phyloP scores from a whole-genome alignment of 2,797 vertebrate genomes.

The Syngnathus acus region DNA sequence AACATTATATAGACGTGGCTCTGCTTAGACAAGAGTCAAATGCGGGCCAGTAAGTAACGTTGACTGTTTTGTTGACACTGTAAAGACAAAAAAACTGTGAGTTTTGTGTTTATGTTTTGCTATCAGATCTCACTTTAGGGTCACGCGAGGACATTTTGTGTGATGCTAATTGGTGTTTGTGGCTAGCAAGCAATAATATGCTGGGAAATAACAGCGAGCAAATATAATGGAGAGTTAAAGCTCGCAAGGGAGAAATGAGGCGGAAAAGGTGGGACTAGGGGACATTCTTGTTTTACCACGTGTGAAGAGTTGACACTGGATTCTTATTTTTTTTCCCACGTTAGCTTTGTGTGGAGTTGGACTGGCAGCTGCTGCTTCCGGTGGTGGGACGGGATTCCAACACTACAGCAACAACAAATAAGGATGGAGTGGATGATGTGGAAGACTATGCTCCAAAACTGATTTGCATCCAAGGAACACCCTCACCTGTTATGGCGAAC shows the following conservation, averaged over 20 bases:
- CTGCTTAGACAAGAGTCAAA: conserved; percentile 37
- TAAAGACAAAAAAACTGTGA: conserved; percentile 2
- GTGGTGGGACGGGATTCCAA: conserved; percentile 20
- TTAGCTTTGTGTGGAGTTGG: conserved; percentile 16
- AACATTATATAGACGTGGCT: conserved; percentile 22
- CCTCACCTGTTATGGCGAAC: conserved; percentile 64
- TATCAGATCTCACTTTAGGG: neutral
- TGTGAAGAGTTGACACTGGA: conserved; percentile 12
- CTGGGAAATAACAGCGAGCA: conserved; percentile 39
- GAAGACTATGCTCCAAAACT: conserved; percentile 36
- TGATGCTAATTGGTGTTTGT: neutral
- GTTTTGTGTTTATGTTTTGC: neutral
- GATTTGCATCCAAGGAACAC: conserved; percentile 25
- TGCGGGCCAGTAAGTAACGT: conserved; percentile 54
- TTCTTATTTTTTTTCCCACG: conserved; percentile 16
- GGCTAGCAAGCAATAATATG: conserved; percentile 52
- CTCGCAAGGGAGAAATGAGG: conserved; percentile 14
- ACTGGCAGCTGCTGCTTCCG: conserved; percentile 14
- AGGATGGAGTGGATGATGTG: conserved; percentile 19
- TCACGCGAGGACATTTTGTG: neutral
- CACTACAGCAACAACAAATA: conserved; percentile 7
- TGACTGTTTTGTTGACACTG: conserved; percentile 11
- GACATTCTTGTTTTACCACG: neutral
- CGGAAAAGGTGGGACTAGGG: conserved; percentile 24
- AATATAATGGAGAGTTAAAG: conserved; percentile 18